phyloP scores from a whole-genome alignment of 2,888 invertebrate genomes.

The Timema cristinae region DNA sequence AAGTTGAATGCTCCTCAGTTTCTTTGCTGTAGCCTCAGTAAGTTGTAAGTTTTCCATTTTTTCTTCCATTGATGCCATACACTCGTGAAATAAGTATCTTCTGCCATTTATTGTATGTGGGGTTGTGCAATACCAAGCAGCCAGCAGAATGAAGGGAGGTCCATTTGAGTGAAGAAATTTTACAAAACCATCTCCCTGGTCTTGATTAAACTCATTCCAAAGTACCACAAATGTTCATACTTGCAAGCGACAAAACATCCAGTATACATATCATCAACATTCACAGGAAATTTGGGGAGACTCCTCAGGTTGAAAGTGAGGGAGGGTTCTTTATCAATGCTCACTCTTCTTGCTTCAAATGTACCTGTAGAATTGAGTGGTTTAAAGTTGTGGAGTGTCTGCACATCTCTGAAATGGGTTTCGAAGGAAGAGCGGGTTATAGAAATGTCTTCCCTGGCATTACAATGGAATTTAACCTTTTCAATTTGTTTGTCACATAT shows the following conservation, averaged over 20 bases:
- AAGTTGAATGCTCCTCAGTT: too few species aligned
- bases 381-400: conserved; percentile 11
- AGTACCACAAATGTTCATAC: background rate
- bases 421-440: background rate
- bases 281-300: conserved; percentile 14
- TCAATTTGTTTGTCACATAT: conserved; percentile 7
- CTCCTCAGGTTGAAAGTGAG: conserved; percentile 11
- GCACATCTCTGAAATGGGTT: conserved; percentile 1
- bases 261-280: conserved; percentile 3
- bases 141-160: too few species aligned
- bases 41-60: too few species aligned
- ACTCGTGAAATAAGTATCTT: too few species aligned
- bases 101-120: too few species aligned
- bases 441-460: background rate
- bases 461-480: conserved; percentile 1
- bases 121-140: too few species aligned
- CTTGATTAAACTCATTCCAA: conserved; percentile 5
- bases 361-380: background rate
- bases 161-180: background rate
- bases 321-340: conserved; percentile 10
- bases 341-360: conserved; percentile 2
- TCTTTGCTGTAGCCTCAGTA: too few species aligned
- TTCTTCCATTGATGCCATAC: too few species aligned
- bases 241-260: conserved; percentile 15
- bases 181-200: background rate